Percentiles rank a stretch among this genome's conserved stretches.
Conservation (phyloP, 2,888 invertebrate genomes). For the Leptinotarsa tumamoca region DNA sequence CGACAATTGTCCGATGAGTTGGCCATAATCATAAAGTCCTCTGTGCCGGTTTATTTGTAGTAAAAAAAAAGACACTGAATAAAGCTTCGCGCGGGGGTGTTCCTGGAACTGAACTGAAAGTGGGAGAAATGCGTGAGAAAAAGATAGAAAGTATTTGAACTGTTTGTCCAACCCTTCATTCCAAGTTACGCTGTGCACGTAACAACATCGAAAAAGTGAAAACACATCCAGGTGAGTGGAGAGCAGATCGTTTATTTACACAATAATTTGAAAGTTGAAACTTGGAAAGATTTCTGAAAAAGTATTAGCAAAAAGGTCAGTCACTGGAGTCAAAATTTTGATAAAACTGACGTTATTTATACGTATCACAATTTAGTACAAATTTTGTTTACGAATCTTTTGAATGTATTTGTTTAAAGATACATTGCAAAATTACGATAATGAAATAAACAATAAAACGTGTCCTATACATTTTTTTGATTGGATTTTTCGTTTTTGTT, state of each 20-base stretch:
- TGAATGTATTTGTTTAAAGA: too few relatives aligned
- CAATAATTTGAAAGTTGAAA: not conserved
- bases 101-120: slow-evolving; percentile 48
- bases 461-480: too few relatives aligned
- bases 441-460: too few relatives aligned
- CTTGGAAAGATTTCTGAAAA: not conserved
- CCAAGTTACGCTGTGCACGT: slow-evolving; percentile 57
- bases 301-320: too few relatives aligned
- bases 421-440: too few relatives aligned
- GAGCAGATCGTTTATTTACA: not conserved
- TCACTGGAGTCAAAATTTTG: too few relatives aligned
- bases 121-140: slow-evolving; percentile 54
- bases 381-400: too few relatives aligned
- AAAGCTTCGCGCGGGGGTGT: slow-evolving; percentile 51
- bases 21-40: slow-evolving; percentile 41
- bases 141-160: slow-evolving; percentile 51
- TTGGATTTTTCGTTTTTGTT: too few relatives aligned
- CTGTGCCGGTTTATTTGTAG: slow-evolving; percentile 41
- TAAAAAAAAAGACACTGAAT: slow-evolving; percentile 32
- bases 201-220: slow-evolving; percentile 50
- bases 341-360: too few relatives aligned
- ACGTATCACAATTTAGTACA: too few relatives aligned
- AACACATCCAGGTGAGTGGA: slow-evolving; percentile 51
- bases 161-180: slow-evolving; percentile 54
- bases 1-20: slow-evolving; percentile 13